Evolutionary conservation across 2,888 invertebrate species (phyloP).

Genomic region (Pherbina coryleti): DNA sequence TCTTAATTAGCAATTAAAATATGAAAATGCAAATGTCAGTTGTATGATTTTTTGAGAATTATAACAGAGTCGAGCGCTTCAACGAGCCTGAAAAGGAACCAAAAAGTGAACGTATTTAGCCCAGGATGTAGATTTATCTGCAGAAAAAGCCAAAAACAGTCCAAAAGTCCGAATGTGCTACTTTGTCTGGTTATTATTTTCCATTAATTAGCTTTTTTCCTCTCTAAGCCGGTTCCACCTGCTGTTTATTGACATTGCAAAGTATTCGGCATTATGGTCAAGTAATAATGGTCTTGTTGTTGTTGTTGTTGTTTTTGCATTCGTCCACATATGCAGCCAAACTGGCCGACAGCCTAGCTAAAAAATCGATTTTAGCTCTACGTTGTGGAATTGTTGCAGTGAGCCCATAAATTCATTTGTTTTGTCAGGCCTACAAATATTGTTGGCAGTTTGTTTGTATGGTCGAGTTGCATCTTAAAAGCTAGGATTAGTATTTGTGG

Average conservation of each 20-base stretch:
- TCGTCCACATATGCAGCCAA: neutral
- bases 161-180: neutral
- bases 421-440: neutral
- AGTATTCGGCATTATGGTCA: neutral
- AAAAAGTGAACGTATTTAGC: no score
- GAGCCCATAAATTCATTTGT: slow-evolving; percentile 4
- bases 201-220: neutral
- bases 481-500: no score
- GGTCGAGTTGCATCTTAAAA: neutral
- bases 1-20: no score
- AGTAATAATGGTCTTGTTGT: neutral
- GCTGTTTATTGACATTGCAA: neutral
- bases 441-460: neutral
- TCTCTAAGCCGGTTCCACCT: neutral
- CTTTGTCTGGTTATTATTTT: neutral
- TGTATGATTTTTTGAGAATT: no score
- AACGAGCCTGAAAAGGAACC: no score
- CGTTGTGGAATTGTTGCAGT: neutral
- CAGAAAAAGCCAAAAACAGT: no score
- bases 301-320: no score
- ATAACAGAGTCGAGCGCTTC: no score
- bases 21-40: no score
- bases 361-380: slow-evolving; percentile 13
- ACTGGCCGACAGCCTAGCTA: neutral
- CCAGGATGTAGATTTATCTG: no score